Percentiles rank a stretch among this genome's conserved stretches.
phyloP scores from a whole-genome alignment of 2,888 invertebrate species.

The Phytoseiulus persimilis region DNA sequence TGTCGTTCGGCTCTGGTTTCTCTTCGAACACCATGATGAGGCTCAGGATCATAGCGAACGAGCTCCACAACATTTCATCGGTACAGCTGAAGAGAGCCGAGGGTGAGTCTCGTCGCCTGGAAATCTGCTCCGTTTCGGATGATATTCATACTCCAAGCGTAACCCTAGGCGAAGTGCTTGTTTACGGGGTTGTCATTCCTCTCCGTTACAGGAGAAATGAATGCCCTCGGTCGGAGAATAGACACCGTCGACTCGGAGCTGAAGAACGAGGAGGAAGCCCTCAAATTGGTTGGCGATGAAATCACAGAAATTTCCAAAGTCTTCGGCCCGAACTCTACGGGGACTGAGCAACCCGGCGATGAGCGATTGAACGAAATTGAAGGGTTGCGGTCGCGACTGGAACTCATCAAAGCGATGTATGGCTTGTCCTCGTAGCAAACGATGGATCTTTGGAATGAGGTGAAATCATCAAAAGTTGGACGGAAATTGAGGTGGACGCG shows the following conservation, averaged over 20 bases:
- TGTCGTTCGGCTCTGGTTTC: constrained; percentile 63
- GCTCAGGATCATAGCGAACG: constrained; percentile 30
- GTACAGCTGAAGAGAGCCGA: constrained; percentile 22
- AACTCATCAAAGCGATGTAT: constrained; percentile 34
- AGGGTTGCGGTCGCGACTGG: constrained; percentile 17
- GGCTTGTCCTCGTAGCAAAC: constrained; percentile 19
- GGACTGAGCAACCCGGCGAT: constrained; percentile 8
- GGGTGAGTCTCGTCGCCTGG: not conserved
- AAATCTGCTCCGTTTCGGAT: too few relatives aligned
- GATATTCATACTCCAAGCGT: too few relatives aligned
- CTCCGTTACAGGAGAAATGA: constrained; percentile 11
- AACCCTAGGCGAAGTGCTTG: too few relatives aligned
- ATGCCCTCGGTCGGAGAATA: constrained; percentile 10
- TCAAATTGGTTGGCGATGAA: constrained; percentile 18
- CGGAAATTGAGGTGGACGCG: too few relatives aligned
- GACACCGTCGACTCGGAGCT: constrained; percentile 13
- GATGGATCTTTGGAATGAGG: too few relatives aligned
- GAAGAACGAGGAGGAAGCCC: constrained; percentile 12
- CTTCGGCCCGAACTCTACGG: not conserved
- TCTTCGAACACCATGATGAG: constrained; percentile 37
- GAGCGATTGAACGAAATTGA: constrained; percentile 12
- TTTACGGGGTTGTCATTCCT: too few relatives aligned
- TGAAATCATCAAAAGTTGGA: too few relatives aligned
- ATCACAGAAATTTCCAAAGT: constrained; percentile 25
- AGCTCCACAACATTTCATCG: constrained; percentile 23